phyloP scores from a whole-genome alignment of 2,113 vertebrate genomes.

The Amphiprion ocellaris region DNA sequence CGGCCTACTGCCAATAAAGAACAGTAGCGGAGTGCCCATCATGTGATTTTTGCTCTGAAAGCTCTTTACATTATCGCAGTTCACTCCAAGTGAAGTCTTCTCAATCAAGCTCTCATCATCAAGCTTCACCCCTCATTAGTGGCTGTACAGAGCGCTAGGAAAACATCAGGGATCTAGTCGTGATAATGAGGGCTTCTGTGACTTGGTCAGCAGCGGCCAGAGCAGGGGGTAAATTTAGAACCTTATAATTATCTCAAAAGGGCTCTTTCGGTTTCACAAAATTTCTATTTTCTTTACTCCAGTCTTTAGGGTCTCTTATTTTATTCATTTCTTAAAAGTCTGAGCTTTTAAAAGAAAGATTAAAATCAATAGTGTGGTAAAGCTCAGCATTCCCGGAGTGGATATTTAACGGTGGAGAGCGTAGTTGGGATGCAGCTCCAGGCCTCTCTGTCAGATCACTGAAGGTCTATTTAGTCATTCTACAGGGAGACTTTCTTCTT shows the following conservation, averaged over 20 bases:
- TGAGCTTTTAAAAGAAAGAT: conserved; percentile 75
- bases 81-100: conserved; percentile 39
- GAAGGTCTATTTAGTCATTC: conserved; percentile 82
- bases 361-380: conserved; percentile 83
- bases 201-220: conserved; percentile 52
- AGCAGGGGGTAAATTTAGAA: conserved; percentile 53
- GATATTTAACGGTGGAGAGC: conserved; percentile 68
- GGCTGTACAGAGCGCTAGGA: conserved; percentile 28
- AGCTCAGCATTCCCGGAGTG: conserved; percentile 61
- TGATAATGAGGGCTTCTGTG: conserved; percentile 61
- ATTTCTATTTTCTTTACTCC: conserved; percentile 36
- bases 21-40: not conserved
- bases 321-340: conserved; percentile 58
- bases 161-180: conserved; percentile 46
- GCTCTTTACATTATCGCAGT: conserved; percentile 40
- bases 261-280: conserved; percentile 27
- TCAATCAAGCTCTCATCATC: conserved; percentile 60
- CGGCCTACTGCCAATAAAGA: conserved; percentile 5
- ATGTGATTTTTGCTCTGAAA: not conserved
- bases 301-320: conserved; percentile 48
- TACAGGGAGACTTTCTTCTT: conserved; percentile 76
- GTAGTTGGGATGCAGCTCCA: conserved; percentile 81
- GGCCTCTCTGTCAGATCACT: conserved; percentile 77
- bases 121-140: conserved; percentile 63
- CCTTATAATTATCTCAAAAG: conserved; percentile 50